Base-by-base conservation (phyloP, 1,140 invertebrate species). In the Leptonema lineaticorne region DNA sequence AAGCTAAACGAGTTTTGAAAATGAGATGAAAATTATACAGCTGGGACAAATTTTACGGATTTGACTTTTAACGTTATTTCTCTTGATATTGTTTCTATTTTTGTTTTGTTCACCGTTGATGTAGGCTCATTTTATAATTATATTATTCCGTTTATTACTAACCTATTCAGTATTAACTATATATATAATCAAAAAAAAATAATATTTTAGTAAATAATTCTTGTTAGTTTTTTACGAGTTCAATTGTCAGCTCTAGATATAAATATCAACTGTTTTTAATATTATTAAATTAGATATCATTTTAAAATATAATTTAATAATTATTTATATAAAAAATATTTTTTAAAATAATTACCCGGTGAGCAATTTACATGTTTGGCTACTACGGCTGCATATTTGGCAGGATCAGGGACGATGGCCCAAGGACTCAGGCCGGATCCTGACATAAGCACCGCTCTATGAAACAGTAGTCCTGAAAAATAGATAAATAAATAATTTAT, bases 341-440 rank as follows among this genome's bases (percentile, higher is more conserved):
- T n/a, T n/a, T n/a, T n/a, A n/a, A n/a, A n/a, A n/a, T n/a, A n/a
- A 67, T 78, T 76, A 77, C 86, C 86, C 69, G 88, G 87, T 14
- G 92, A 92, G 79, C 95, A 97, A 79, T 95, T 95, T 16, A 94
- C 90, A 73, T 91, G 89, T 72, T 88, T 87, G 7, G 93, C 92
- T 67, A 97, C 89, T 78, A 94, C 88, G 45, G 89, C 87, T 0
- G 95, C 92, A 75, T 95, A 95, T 75, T 89, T 88, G 62, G 90
- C 87, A 0, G 95, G 93, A 73, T 95, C 92, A 72, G 91, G 88
- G 57, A 95, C 92, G 67, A 96, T 80, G 0, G 95, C 95, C 93
- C 93, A 97, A 0, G 93, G 94, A 71, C 93, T 93, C 29, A 98
- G 84, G 0, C 95, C 95, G 16, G 95, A 96, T 0, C 96, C 96